Evolutionary conservation across 2,888 invertebrate genomes (phyloP).

Genomic region (Celastrina argiolus): DNA sequence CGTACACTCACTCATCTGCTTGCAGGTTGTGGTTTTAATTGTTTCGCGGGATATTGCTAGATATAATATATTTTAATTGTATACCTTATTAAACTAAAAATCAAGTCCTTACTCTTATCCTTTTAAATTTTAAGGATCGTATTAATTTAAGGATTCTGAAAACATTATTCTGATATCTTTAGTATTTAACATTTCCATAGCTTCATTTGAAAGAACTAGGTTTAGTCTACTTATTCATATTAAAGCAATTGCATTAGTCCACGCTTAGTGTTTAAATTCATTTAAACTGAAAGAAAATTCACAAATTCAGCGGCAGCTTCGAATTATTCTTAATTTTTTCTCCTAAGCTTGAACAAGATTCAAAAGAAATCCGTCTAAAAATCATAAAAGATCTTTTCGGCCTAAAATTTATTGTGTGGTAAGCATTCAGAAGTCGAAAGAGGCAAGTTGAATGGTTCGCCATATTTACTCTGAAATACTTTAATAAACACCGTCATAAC

Average conservation of each 20-base stretch:
- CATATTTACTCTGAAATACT: constrained; percentile 61
- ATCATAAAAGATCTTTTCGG: constrained; percentile 48
- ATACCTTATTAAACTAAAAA: too few species aligned
- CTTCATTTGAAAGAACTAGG: neutral
- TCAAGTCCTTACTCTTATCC: too few species aligned
- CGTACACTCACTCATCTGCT: too few species aligned
- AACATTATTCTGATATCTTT: too few species aligned
- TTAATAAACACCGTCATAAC: constrained; percentile 76
- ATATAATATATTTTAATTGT: too few species aligned
- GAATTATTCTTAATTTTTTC: constrained; percentile 32
- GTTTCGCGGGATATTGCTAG: too few species aligned
- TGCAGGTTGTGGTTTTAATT: too few species aligned
- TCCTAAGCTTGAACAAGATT: constrained; percentile 11
- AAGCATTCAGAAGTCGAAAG: constrained; percentile 56
- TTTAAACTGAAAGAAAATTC: neutral
- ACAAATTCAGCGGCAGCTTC: constrained; percentile 25
- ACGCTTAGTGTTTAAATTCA: neutral
- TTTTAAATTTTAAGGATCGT: neutral
- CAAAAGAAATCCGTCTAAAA: constrained; percentile 35
- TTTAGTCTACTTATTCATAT: neutral
- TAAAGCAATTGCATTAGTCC: neutral
- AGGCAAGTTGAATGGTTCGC: constrained; percentile 54
- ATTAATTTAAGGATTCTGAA: neutral
- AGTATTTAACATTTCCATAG: neutral
- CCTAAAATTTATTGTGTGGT: constrained; percentile 64